Evolutionary conservation across 2,797 vertebrate species (phyloP), one percentile per base, ranked within the genome.

Genomic region (Coregonus ussuriensis): DNA sequence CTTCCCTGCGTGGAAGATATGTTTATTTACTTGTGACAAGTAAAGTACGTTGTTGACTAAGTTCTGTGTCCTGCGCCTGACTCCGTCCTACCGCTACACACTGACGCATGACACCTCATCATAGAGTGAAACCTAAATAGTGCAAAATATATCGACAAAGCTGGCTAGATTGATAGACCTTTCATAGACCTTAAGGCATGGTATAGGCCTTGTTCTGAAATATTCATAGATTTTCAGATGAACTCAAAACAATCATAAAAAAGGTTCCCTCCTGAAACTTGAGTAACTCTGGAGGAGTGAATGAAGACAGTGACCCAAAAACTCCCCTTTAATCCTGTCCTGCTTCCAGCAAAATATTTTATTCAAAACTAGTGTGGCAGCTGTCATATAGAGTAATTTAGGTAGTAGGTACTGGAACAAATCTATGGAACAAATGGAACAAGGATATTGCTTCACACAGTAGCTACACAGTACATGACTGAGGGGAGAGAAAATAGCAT

Each of bases 281-380:
- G 25, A 66, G 82, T 72, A 70, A 80, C 79, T 87, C 76, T 71
- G 47, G 73, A 81, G 78, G 78, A 4, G 1, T 67, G 69, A 79
- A 85, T 41, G 62, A 85, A 70, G 53, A 84, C 71, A 78, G 21
- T 86, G 87, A 89, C 88, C 86, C 76, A 80, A 86, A 89, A 90
- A 83, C 31, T 77, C 0, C 15, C 31, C 73, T 87, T 87, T 85
- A 84, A 84, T 84, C 74, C 78, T 41, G 59, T 56, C 86, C 76
- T 82, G 85, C 88, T 85, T 13, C 70, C 52, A 87, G 87, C 68
- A 37, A 86, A 83, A 91, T 89, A 35, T 86, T 91, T 91, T 88
- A 91, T 92, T 91, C 87, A 90, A 79, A 82, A 74, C 80, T 54
- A 83, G 76, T 74, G 73, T 86, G 89, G 88, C 88, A 91, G 85